A percentile compares a stretch with the other conserved stretches of the same genome.
Conservation (phyloP, 2,888 invertebrate genomes). For the Lycocerus yunnanus region DNA sequence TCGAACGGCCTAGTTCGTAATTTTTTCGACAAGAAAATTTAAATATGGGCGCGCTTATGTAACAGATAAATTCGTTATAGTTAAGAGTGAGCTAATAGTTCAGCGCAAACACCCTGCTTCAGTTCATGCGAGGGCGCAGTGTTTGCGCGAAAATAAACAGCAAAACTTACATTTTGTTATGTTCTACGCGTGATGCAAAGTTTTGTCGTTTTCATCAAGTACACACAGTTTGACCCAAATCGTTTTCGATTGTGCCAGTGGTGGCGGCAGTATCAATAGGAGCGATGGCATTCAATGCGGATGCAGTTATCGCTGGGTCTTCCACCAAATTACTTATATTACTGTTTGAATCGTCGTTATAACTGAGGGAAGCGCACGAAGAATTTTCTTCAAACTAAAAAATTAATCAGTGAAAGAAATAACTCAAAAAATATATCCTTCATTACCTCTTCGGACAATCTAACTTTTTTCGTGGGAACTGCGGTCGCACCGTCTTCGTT, state of each 20-base stretch:
- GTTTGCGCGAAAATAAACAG: background rate
- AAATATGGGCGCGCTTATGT: background rate
- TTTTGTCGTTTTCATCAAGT: slow-evolving; percentile 44
- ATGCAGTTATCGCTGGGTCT: slow-evolving; percentile 28
- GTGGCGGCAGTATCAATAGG: slow-evolving; percentile 10
- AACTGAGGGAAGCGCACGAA: slow-evolving; percentile 55
- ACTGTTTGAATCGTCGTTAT: slow-evolving; percentile 57
- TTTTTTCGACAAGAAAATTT: background rate
- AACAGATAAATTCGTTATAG: background rate
- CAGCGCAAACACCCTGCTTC: background rate
- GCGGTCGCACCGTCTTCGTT: slow-evolving; percentile 31
- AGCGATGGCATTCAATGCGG: slow-evolving; percentile 33
- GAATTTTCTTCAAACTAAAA: slow-evolving; percentile 55
- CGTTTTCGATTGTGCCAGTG: slow-evolving; percentile 33
- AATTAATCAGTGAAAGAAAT: slow-evolving; percentile 10
- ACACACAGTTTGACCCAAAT: slow-evolving; percentile 44
- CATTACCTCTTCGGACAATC: slow-evolving; percentile 47
- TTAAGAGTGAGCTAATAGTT: background rate
- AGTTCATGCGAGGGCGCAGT: background rate
- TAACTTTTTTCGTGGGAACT: slow-evolving; percentile 42
- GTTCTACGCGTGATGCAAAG: background rate
- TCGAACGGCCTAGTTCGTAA: background rate
- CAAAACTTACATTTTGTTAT: background rate
- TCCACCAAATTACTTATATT: slow-evolving; percentile 48
- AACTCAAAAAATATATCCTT: background rate